Percentiles rank a stretch among this genome's conserved stretches.
Evolutionary conservation across 2,797 vertebrate genomes (phyloP).

Genomic region (Podarcis lilfordi): DNA sequence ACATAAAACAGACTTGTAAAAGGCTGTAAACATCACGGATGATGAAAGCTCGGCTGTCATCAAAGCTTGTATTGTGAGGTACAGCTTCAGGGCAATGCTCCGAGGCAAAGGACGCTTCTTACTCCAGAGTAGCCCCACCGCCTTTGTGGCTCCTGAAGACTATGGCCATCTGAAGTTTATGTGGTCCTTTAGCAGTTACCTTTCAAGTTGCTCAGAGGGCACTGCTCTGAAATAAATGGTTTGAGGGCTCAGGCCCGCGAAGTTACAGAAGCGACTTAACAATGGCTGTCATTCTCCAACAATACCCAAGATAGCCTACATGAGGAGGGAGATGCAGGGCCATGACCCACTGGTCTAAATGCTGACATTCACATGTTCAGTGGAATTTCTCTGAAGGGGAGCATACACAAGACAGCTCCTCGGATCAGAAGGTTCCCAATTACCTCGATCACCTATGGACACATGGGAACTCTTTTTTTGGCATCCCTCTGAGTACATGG

Average conservation of each 20-base stretch:
- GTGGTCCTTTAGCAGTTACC: not conserved
- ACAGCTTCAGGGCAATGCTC: not conserved
- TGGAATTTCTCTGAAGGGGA: not conserved
- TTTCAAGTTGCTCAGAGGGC: not conserved
- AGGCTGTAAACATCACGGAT: not conserved
- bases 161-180: not conserved
- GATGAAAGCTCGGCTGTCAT: accelerated
- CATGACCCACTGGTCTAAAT: not conserved
- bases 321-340: not conserved
- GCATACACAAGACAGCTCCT: not conserved
- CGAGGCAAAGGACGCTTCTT: not conserved
- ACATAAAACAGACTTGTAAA: not conserved
- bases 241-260: not conserved
- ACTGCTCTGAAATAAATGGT: not conserved
- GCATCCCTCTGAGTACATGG: too few relatives aligned
- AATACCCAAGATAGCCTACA: not conserved
- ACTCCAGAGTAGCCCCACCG: not conserved
- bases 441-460: too few relatives aligned
- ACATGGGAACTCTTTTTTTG: too few relatives aligned
- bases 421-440: too few relatives aligned
- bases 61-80: not conserved
- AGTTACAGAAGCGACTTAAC: not conserved
- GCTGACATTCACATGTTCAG: not conserved
- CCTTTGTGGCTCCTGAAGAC: not conserved
- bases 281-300: not conserved